Evolutionary conservation across 2,888 invertebrate genomes (phyloP).

Genomic region (Athripsodes cinereus): DNA sequence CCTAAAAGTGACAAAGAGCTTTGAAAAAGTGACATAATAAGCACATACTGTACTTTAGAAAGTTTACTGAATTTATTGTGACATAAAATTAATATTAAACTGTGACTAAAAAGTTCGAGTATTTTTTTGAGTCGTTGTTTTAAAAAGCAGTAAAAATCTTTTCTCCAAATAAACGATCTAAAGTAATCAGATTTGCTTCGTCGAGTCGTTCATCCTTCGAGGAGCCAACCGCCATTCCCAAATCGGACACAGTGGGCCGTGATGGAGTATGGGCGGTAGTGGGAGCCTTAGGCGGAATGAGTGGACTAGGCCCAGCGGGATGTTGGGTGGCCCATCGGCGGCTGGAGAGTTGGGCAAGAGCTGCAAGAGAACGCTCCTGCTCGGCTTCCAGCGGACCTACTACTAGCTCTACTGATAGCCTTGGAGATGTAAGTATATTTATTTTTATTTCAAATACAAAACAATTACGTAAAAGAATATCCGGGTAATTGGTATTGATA

Average conservation of each 20-base stretch:
- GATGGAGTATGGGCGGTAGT: conserved; percentile 25
- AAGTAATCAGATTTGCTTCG: background rate
- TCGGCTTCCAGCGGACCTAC: conserved; percentile 52
- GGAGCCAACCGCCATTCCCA: conserved; percentile 2
- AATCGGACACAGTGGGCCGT: background rate
- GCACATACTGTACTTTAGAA: no score
- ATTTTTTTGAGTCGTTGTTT: no score
- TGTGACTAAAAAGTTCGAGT: no score
- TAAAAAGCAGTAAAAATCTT: background rate
- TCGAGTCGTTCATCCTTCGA: conserved; percentile 5
- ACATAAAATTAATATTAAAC: no score
- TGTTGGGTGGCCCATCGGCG: conserved; percentile 74
- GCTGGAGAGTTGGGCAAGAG: conserved; percentile 69
- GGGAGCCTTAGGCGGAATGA: conserved; percentile 39
- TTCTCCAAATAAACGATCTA: background rate
- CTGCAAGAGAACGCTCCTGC: conserved; percentile 62
- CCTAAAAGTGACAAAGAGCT: no score
- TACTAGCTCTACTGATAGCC: conserved; percentile 50
- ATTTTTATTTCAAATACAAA: background rate
- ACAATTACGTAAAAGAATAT: no score
- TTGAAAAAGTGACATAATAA: no score
- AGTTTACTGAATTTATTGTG: no score
- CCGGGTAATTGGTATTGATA: no score
- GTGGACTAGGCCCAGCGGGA: conserved; percentile 66
- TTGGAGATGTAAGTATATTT: conserved; percentile 36